Evolutionary conservation across 2,797 vertebrate genomes (phyloP).

Genomic region (Lateolabrax maculatus): DNA sequence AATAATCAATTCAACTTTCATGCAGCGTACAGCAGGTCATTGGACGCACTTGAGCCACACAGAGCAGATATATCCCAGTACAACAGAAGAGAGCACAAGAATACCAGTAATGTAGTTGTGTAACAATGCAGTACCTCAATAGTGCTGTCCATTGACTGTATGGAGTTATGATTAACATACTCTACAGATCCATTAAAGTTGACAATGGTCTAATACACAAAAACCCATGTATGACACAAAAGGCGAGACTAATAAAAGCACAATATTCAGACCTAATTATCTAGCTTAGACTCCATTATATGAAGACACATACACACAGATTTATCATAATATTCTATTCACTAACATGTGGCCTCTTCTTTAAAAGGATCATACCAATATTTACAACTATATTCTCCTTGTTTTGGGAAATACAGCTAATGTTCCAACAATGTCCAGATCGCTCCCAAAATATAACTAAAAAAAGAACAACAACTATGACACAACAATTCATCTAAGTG

Average conservation of each 20-base stretch:
- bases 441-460: background rate
- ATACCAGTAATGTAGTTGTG: conserved; percentile 20
- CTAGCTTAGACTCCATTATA: background rate
- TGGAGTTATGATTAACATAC: conserved; percentile 13
- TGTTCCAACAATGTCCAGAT: background rate
- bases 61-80: conserved; percentile 27
- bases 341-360: background rate
- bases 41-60: conserved; percentile 30
- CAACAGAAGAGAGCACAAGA: conserved; percentile 37
- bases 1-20: conserved; percentile 51
- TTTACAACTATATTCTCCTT: background rate
- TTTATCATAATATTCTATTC: background rate
- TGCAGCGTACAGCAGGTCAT: conserved; percentile 39
- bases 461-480: background rate
- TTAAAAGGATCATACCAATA: background rate
- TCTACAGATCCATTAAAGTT: conserved; percentile 7
- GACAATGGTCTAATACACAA: background rate
- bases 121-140: conserved; percentile 15
- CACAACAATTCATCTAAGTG: background rate
- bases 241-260: background rate
- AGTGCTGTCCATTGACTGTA: background rate
- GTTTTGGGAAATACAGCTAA: background rate
- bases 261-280: conserved; percentile 19
- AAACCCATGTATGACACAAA: background rate
- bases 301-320: conserved; percentile 5